These are phyloP conservation scores for Petrocephalus zakoni DNA, from an alignment of 2,113 vertebrate species.

Conservation along the genomic window DNA sequence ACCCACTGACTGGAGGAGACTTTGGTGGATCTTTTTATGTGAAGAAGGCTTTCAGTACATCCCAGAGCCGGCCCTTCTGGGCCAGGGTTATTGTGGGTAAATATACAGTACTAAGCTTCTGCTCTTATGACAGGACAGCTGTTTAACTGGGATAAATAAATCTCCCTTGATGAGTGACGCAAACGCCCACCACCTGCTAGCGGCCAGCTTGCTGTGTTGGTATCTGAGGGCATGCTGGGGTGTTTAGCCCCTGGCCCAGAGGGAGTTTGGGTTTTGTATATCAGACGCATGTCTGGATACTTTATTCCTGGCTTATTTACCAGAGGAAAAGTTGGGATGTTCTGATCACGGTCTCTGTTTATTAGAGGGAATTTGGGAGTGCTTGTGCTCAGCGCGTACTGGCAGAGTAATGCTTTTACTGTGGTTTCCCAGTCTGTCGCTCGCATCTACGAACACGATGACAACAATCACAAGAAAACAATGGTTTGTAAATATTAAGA, in stretches of 20 bases:
- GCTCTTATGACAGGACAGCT: not conserved
- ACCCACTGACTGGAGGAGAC: not conserved
- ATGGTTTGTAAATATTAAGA: slow-evolving; percentile 3
- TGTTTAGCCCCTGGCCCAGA: not conserved
- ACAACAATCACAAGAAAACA: not conserved
- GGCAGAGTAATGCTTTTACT: not conserved
- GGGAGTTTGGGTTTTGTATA: not conserved
- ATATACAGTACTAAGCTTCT: not conserved
- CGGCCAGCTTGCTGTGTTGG: not conserved
- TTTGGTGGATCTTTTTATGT: not conserved
- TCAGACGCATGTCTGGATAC: not conserved
- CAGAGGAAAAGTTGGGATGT: not conserved
- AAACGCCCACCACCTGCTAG: not conserved
- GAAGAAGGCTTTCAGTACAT: not conserved
- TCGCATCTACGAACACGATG: not conserved
- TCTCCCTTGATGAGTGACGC: not conserved
- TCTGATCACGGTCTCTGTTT: not conserved
- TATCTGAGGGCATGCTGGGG: not conserved
- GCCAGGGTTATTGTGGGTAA: not conserved
- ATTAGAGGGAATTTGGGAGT: not conserved
- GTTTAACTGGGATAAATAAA: not conserved
- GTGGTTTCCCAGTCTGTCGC: not conserved
- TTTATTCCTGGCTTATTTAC: not conserved
- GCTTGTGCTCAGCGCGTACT: not conserved
- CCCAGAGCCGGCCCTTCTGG: not conserved